These are phyloP conservation scores for Serripes groenlandicus DNA, from an alignment of 2,888 invertebrate species.

Conservation along the genomic window DNA sequence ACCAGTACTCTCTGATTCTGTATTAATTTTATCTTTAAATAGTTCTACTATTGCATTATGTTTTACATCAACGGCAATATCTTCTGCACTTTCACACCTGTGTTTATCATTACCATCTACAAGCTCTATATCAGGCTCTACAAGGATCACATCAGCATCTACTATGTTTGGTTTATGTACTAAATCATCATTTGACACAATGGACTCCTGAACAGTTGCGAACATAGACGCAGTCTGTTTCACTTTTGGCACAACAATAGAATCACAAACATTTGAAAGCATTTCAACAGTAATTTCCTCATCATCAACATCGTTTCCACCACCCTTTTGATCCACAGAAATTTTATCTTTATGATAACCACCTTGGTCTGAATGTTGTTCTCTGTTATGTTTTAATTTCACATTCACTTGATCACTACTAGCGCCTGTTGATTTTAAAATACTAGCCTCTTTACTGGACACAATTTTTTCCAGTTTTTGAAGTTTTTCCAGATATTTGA, in stretches of 20 bases:
- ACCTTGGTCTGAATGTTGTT: neutral
- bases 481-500: constrained; percentile 54
- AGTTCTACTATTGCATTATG: neutral
- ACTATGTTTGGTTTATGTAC: constrained; percentile 1
- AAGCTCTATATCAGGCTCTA: neutral
- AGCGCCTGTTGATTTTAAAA: neutral
- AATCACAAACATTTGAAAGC: neutral
- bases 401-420: neutral
- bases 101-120: neutral
- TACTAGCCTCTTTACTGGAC: constrained; percentile 5
- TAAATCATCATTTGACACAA: constrained; percentile 1
- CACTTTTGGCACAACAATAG: constrained; percentile 1
- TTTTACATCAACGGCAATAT: neutral
- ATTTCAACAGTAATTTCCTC: neutral
- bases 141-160: constrained; percentile 7
- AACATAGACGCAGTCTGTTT: neutral
- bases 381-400: neutral
- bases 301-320: neutral
- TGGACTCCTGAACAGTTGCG: constrained; percentile 6
- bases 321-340: too few species aligned
- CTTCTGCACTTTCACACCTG: neutral
- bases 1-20: neutral
- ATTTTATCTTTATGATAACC: neutral
- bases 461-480: constrained; percentile 15
- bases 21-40: neutral